Evolutionary conservation across 1,140 invertebrate species (phyloP).

Genomic region (Melipona quadrifasciata): DNA sequence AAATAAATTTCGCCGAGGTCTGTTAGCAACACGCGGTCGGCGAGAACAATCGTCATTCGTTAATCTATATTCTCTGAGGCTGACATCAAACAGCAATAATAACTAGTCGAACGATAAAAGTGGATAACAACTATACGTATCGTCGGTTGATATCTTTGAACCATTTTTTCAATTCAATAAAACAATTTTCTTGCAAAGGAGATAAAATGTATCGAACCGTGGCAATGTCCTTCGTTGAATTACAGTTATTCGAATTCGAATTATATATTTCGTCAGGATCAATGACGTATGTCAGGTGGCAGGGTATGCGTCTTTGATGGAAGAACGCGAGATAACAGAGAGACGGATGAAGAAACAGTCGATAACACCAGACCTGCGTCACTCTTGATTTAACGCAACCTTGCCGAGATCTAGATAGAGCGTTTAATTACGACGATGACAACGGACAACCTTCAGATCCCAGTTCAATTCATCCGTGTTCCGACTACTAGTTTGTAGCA

Average conservation of each 20-base stretch:
- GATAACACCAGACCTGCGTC: conserved; percentile 42
- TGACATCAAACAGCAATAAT: background rate
- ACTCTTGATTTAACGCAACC: conserved; percentile 48
- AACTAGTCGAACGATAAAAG: background rate
- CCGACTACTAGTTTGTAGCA: background rate
- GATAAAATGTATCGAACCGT: background rate
- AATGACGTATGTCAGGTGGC: background rate
- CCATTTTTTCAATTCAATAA: background rate
- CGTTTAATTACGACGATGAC: conserved; percentile 12
- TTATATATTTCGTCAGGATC: conserved; percentile 8
- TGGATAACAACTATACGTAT: background rate
- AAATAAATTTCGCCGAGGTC: no score
- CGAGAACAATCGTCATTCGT: background rate
- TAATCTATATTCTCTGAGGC: background rate
- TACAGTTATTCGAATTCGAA: background rate
- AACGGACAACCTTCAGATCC: background rate
- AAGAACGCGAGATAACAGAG: background rate
- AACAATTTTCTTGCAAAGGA: background rate
- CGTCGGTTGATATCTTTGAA: background rate
- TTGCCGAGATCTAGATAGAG: conserved; percentile 25
- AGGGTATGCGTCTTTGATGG: background rate
- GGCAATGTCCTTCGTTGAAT: background rate
- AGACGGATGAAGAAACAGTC: background rate
- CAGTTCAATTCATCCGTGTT: background rate
- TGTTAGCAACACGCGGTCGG: background rate